Base-by-base conservation (phyloP, 2,888 invertebrate genomes). In the Leucozona laternaria region DNA sequence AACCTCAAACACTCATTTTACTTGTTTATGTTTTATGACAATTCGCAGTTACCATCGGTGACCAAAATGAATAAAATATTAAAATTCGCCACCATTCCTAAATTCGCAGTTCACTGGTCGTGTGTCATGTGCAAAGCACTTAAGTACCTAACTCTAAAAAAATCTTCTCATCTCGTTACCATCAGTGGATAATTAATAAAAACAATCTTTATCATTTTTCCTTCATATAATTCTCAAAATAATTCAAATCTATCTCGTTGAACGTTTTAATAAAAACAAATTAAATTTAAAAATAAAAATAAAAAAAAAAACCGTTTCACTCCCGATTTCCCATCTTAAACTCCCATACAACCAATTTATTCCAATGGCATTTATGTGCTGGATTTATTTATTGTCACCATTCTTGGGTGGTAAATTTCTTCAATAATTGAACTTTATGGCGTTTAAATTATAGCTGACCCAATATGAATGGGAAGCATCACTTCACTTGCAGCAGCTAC, bases 371-470 rank as follows among this genome's bases (percentile, higher is more conserved):
- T 53, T 53, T 53, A 55, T 68, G 62, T 68, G 79, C 82, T n/a
- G n/a, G n/a, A n/a, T n/a, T n/a, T n/a, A 71, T 75, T 86, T 82
- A 86, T 75, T 82, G 82, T 82, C 86, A 86, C 79, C 73, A 82
- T 78, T 82, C 37, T 64, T 82, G 82, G 86, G 86, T 79, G 86
- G 86, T 82, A 86, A 82, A 86, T 82, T 75, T 66, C 25, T 58
- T 72, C 78, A 86, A 86, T 86, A 86, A 86, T 86, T 86, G 86
- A 86, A 79, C 78, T 86, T 86, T 86, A 86, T 86, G 78, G 86
- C 86, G 82, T 86, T 86, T 86, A 86, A 86, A 86, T 86, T 86
- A 86, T 75, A 82, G 72, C 78, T 82, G 82, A 86, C 82, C 86
- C 86, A 86, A 82, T 75, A 78, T 79, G 50, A 86, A 71, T 75